Conservation (phyloP, 2,888 invertebrate species). For the Metopia argyrocephala region DNA sequence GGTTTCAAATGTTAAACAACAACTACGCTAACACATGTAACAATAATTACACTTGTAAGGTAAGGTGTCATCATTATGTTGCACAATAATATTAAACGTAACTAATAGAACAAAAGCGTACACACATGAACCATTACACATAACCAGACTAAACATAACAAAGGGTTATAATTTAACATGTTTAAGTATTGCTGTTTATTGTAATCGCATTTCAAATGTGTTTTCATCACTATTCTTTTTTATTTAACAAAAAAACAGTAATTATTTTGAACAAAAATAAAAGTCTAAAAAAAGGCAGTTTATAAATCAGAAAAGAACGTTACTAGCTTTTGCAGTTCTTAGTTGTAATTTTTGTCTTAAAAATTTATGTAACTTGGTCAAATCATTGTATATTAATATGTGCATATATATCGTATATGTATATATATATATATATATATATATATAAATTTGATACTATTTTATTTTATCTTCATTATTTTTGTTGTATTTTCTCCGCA, state of each 20-base stretch:
- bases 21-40: not conserved
- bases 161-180: conserved; percentile 16
- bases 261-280: not conserved
- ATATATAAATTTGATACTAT: too few species aligned
- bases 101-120: not conserved
- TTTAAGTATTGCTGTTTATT: not conserved
- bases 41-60: conserved; percentile 9
- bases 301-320: not conserved
- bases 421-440: too few species aligned
- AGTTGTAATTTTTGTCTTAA: not conserved
- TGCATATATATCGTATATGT: too few species aligned
- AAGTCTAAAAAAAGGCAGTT: not conserved
- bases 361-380: too few species aligned
- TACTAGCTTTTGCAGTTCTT: not conserved
- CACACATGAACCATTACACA: not conserved
- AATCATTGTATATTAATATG: too few species aligned
- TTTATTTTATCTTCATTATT: too few species aligned
- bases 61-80: conserved; percentile 57
- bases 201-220: not conserved
- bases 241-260: not conserved
- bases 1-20: conserved; percentile 8
- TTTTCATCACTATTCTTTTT: not conserved
- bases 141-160: conserved; percentile 1
- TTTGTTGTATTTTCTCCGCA: too few species aligned
- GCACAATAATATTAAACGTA: conserved; percentile 20